Evolutionary conservation across 2,113 vertebrate genomes (phyloP), one percentile per base, ranked within the genome.

Genomic region (Hemibagrus wyckioides): DNA sequence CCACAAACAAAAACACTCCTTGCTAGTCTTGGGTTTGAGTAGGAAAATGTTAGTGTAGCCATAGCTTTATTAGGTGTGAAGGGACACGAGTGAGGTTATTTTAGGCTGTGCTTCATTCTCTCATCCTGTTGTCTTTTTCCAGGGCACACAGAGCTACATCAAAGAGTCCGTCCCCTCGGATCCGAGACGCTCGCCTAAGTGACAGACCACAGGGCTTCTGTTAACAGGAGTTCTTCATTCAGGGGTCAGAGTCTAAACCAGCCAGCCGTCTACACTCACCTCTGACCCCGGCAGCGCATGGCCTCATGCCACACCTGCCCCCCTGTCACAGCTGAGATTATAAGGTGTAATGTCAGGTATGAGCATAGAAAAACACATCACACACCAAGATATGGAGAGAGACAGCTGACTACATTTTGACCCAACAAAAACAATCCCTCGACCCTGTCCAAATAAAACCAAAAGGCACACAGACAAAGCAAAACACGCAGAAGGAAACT

Each of bases 171-270:
- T 73, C 83, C 69, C 19, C 82, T 87, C 86, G 50, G 30, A 84
- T 30, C 36, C 50, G 54, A 23, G 57, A 63, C 15, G n/a, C 59
- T 69, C 9, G 21, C 63, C 52, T 11, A 23, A 88, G 41, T 57
- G 48, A 85, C 83, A 71, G 82, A 44, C 28, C 57, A 86, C 76
- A 41, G 54, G 77, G 82, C 23, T 61, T 83, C 65, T 91, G 93
- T 93, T 94, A 94, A 94, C 92, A 92, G 91, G 88, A 92, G 54
- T 87, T 90, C 91, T 90, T 91, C 93, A 94, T 94, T 93, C 93
- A 65, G 86, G 91, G 90, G 90, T 92, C 88, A 84, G 86, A 85
- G 84, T 91, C 91, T 95, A 95, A 95, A 94, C 94, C 93, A 90
- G 88, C 89, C 91, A 92, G 90, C 67, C 91, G 89, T 92, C 88